Percentiles rank a stretch among this genome's conserved stretches.
Evolutionary conservation across 2,113 vertebrate species (phyloP).

Genomic region (Trochalopteron elliotii): DNA sequence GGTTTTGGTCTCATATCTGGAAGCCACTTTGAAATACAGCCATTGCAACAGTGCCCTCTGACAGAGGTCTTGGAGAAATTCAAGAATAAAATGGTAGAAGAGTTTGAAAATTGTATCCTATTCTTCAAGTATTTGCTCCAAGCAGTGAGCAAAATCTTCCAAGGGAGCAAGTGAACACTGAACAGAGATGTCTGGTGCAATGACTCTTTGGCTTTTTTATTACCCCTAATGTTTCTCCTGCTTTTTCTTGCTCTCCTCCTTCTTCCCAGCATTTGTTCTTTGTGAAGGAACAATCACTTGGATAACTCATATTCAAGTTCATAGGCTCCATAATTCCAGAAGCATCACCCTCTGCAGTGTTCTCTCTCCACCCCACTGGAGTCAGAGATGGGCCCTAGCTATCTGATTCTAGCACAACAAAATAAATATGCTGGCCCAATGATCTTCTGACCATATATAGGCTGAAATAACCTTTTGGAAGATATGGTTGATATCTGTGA

Average conservation of each 20-base stretch:
- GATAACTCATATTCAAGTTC: neutral
- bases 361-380: neutral
- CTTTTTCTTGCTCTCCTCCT: neutral
- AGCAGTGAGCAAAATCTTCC: neutral
- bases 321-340: neutral
- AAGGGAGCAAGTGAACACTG: neutral
- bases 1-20: neutral
- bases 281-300: neutral
- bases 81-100: neutral
- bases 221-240: neutral
- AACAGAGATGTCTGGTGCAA: neutral
- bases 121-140: neutral
- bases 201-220: neutral
- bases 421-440: slow-evolving; percentile 47
- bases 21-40: neutral
- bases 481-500: slow-evolving; percentile 58
- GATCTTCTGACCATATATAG: slow-evolving; percentile 67
- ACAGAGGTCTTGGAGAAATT: neutral
- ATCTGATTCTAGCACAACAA: slow-evolving; percentile 65
- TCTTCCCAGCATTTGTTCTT: neutral
- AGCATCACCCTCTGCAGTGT: neutral
- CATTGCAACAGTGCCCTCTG: neutral
- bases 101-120: neutral
- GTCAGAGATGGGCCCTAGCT: slow-evolving; percentile 26
- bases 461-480: slow-evolving; percentile 52